Percentiles rank a stretch among this genome's conserved stretches.
These are phyloP conservation scores for Tympanuchus pallidicinctus DNA, from an alignment of 2,113 vertebrate species.

Conservation along the genomic window DNA sequence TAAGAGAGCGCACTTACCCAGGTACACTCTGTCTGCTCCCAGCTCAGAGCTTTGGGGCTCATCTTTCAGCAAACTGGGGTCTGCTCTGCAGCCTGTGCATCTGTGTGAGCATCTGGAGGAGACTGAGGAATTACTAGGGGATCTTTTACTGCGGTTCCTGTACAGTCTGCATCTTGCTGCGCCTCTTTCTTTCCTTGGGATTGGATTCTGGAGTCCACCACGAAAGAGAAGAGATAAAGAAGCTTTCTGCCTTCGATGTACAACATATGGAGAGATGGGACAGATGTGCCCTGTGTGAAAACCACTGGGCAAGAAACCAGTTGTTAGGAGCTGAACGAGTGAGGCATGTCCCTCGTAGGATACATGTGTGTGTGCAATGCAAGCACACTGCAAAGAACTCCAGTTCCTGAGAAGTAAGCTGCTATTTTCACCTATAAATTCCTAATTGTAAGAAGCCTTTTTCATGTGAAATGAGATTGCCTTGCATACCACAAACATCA, in stretches of 20 bases:
- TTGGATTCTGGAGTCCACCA: background rate
- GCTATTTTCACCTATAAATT: background rate
- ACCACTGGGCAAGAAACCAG: background rate
- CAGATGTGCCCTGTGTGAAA: background rate
- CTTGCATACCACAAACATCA: background rate
- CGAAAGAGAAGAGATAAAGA: background rate
- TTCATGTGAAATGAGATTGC: background rate
- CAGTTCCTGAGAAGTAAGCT: background rate
- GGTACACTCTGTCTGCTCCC: background rate
- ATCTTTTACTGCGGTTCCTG: background rate
- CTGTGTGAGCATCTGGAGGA: background rate
- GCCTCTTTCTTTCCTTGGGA: background rate
- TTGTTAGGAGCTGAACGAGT: background rate
- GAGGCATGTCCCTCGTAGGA: background rate
- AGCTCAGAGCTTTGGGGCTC: background rate
- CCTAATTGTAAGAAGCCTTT: slow-evolving; percentile 18
- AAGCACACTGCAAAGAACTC: accelerated
- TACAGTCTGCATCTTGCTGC: background rate
- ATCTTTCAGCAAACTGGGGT: background rate
- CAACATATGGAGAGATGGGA: background rate
- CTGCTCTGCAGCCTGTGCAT: background rate
- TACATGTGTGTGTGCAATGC: background rate
- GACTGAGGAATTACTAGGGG: background rate
- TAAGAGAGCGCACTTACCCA: accelerated
- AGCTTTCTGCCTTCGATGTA: background rate